Percentiles rank a stretch among this genome's conserved stretches.
Evolutionary conservation across 1,140 invertebrate genomes (phyloP).

Genomic region (Heliconius eleuchia): DNA sequence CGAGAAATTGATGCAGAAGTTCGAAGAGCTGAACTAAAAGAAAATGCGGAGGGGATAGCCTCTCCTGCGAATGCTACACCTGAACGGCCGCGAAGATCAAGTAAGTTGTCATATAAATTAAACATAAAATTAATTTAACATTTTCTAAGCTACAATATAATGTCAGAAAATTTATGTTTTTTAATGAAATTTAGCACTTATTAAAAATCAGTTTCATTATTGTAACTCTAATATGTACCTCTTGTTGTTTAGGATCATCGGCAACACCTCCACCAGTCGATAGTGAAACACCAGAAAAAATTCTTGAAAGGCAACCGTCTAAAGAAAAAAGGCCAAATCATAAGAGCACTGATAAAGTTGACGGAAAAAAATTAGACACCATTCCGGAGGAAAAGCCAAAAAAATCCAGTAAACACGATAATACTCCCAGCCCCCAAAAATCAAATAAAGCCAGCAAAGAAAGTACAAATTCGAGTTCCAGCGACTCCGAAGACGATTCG

Average conservation of each 20-base stretch:
- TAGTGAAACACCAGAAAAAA: slow-evolving; percentile 65
- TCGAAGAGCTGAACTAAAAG: slow-evolving; percentile 60
- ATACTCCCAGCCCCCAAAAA: slow-evolving; percentile 68
- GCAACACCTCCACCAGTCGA: slow-evolving; percentile 66
- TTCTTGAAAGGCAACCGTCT: slow-evolving; percentile 54
- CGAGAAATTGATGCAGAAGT: slow-evolving; percentile 78
- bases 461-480: slow-evolving; percentile 50
- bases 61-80: slow-evolving; percentile 50
- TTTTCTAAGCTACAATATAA: too few species aligned
- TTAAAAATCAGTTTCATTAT: too few species aligned
- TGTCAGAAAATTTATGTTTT: too few species aligned
- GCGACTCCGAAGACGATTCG: slow-evolving; percentile 61
- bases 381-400: slow-evolving; percentile 62
- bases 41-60: slow-evolving; percentile 42
- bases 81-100: slow-evolving; percentile 33
- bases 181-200: too few species aligned
- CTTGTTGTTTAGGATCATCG: slow-evolving; percentile 56
- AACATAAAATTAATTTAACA: too few species aligned
- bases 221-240: neutral
- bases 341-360: slow-evolving; percentile 58
- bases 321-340: slow-evolving; percentile 62
- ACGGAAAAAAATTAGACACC: slow-evolving; percentile 55
- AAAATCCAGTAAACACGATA: slow-evolving; percentile 56
- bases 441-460: slow-evolving; percentile 51
- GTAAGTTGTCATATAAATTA: slow-evolving; percentile 13